These are phyloP conservation scores for Apodemia zela DNA, from an alignment of 2,888 invertebrate genomes.

Conservation along the genomic window DNA sequence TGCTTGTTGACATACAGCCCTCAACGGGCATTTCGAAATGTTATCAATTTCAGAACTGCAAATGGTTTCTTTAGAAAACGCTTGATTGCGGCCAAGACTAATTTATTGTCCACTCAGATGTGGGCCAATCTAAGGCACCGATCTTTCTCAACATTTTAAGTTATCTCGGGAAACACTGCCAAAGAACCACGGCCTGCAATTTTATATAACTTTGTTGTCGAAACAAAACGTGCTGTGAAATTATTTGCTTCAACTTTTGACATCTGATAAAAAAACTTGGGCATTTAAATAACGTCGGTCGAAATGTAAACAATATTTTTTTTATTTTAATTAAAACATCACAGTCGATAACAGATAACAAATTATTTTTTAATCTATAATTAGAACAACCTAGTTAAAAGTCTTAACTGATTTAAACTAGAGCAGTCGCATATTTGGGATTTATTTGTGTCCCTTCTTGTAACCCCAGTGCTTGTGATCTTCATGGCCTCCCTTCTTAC, in stretches of 20 bases:
- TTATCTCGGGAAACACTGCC: constrained; percentile 67
- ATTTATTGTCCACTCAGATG: constrained; percentile 63
- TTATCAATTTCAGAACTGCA: constrained; percentile 61
- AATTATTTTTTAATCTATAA: constrained; percentile 43
- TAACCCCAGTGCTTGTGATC: constrained; percentile 90
- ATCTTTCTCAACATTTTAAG: constrained; percentile 71
- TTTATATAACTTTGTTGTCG: constrained; percentile 72
- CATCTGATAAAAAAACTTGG: constrained; percentile 22
- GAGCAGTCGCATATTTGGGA: constrained; percentile 33
- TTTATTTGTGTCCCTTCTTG: constrained; percentile 75
- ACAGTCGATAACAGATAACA: constrained; percentile 40
- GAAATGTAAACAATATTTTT: too few relatives aligned
- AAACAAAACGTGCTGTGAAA: constrained; percentile 60
- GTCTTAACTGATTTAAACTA: constrained; percentile 43
- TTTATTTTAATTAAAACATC: constrained; percentile 41
- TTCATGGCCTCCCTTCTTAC: constrained; percentile 90
- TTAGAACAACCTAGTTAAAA: constrained; percentile 54
- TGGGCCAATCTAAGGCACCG: constrained; percentile 63
- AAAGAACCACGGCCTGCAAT: constrained; percentile 49
- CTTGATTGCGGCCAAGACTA: constrained; percentile 68
- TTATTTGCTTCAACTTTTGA: constrained; percentile 50
- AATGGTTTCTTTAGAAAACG: constrained; percentile 61
- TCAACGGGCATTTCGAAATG: constrained; percentile 50
- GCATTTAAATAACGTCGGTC: too few relatives aligned
- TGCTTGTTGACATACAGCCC: constrained; percentile 23